phyloP scores from a whole-genome alignment of 2,888 invertebrate species.

The Laothoe populi region DNA sequence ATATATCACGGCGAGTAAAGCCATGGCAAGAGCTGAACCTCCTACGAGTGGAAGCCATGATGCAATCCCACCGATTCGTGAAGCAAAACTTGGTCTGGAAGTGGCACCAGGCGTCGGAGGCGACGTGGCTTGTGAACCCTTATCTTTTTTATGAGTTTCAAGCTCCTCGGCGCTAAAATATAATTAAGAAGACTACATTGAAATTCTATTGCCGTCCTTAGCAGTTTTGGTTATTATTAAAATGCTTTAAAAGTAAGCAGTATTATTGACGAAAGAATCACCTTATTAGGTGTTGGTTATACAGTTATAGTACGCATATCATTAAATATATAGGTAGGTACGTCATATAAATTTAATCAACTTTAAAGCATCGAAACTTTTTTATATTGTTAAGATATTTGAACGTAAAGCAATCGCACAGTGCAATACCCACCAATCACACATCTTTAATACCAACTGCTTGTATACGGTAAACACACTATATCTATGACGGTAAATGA shows the following conservation, averaged over 20 bases:
- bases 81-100: not conserved
- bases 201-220: no score
- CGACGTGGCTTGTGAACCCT: slow-evolving; percentile 23
- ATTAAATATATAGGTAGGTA: no score
- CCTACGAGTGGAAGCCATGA: slow-evolving; percentile 45
- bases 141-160: slow-evolving; percentile 34
- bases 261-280: no score
- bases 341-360: no score
- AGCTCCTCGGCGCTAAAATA: slow-evolving; percentile 52
- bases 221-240: no score
- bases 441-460: slow-evolving; percentile 44
- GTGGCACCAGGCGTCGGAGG: not conserved
- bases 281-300: no score
- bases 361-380: no score
- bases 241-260: no score
- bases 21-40: slow-evolving; percentile 36
- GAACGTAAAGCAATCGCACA: not conserved
- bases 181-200: not conserved
- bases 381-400: not conserved
- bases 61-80: not conserved
- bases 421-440: slow-evolving; percentile 56
- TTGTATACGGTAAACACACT: no score
- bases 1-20: slow-evolving; percentile 33
- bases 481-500: slow-evolving; percentile 23
- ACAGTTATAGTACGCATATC: no score